These are phyloP conservation scores for Podarcis raffonei DNA, from an alignment of 2,113 vertebrate species.

Conservation along the genomic window DNA sequence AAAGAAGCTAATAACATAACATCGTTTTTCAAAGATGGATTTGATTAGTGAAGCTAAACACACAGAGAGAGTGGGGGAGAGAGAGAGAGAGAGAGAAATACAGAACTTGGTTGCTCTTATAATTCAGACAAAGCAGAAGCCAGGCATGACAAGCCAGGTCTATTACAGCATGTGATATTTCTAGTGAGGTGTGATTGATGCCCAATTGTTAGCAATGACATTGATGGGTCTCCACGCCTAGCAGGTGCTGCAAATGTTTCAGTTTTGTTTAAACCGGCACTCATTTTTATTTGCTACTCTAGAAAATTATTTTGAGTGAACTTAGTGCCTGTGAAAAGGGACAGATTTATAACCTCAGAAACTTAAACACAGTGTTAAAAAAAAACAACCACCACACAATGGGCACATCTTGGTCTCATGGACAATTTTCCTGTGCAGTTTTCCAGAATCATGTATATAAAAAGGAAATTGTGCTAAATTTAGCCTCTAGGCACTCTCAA, in stretches of 20 bases:
- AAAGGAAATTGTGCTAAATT: not conserved
- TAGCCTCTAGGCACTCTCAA: not conserved
- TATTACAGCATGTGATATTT: conserved; percentile 18
- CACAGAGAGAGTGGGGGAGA: not conserved
- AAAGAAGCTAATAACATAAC: conserved; percentile 10
- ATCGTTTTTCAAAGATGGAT: conserved; percentile 10
- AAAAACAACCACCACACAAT: not conserved
- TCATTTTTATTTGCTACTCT: conserved; percentile 36
- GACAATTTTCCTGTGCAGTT: not conserved
- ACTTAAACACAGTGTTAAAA: conserved; percentile 28
- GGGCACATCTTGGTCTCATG: not conserved
- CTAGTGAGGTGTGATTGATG: conserved; percentile 1
- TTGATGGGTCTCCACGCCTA: not conserved
- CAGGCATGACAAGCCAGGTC: conserved; percentile 30
- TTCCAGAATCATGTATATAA: not conserved
- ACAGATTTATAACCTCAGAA: conserved; percentile 37
- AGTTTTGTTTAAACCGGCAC: conserved; percentile 45
- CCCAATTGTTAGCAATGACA: conserved; percentile 22
- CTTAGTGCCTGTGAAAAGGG: conserved; percentile 31
- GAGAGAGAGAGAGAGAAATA: not conserved
- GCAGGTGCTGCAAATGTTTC: conserved; percentile 15
- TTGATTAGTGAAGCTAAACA: conserved; percentile 10
- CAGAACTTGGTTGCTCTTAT: conserved; percentile 26
- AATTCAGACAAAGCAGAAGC: conserved; percentile 42
- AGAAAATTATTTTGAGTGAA: conserved; percentile 39